Conservation (phyloP, 2,797 vertebrate species). For the Todus mexicanus region DNA sequence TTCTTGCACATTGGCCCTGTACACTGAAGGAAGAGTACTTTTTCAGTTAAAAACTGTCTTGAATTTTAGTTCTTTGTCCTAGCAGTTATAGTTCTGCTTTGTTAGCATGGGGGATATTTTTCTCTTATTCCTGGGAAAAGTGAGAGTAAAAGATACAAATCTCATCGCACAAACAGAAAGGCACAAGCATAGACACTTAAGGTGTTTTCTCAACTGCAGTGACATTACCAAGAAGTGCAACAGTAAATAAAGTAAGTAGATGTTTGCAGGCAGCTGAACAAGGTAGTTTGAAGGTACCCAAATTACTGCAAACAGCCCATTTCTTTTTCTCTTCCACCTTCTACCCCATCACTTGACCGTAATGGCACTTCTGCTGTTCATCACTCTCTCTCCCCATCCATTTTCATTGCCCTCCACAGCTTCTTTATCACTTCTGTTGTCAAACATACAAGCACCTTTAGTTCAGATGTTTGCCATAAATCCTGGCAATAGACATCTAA, state of each 20-base stretch:
- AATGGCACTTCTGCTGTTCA: slow-evolving; percentile 71
- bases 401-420: slow-evolving; percentile 75
- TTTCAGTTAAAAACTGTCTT: neutral
- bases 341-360: slow-evolving; percentile 59
- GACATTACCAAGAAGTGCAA: neutral
- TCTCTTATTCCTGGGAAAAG: neutral
- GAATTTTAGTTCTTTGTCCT: neutral
- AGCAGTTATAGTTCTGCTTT: neutral
- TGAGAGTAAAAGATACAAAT: neutral
- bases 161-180: neutral
- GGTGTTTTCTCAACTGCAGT: neutral
- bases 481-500: slow-evolving; percentile 62
- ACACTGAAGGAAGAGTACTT: neutral
- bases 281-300: slow-evolving; percentile 34
- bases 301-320: slow-evolving; percentile 42
- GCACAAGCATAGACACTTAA: neutral
- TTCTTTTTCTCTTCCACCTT: slow-evolving; percentile 40
- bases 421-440: slow-evolving; percentile 78
- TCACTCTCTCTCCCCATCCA: slow-evolving; percentile 69
- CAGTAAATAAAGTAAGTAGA: slow-evolving; percentile 37
- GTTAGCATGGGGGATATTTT: neutral
- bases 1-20: neutral
- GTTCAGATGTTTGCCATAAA: slow-evolving; percentile 75
- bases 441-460: slow-evolving; percentile 75
- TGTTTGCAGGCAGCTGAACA: slow-evolving; percentile 17